Evolutionary conservation across 2,113 vertebrate species (phyloP).

Genomic region (Toxotes jaculatrix): DNA sequence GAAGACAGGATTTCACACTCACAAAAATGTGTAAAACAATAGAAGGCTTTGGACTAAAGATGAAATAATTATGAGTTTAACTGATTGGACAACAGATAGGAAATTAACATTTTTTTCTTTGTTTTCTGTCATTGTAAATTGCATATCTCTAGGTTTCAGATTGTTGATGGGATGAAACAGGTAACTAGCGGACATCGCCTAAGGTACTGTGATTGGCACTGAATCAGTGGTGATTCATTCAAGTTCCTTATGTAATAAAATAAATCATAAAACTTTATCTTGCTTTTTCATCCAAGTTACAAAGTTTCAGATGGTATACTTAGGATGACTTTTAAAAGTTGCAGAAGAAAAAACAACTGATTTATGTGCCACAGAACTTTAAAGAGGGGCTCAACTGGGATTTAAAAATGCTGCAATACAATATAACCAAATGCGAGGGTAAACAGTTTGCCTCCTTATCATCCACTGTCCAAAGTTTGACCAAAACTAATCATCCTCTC

Average conservation of each 20-base stretch:
- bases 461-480: background rate
- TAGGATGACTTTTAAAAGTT: background rate
- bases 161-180: no score
- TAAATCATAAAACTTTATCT: background rate
- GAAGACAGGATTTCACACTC: background rate
- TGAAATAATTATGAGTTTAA: background rate
- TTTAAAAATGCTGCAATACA: background rate
- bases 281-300: background rate
- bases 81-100: background rate
- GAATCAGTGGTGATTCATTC: background rate
- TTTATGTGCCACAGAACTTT: background rate
- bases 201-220: background rate
- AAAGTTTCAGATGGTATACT: background rate
- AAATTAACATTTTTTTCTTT: background rate
- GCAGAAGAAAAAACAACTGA: background rate
- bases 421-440: background rate
- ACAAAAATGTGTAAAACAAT: background rate
- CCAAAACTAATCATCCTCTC: background rate
- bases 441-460: slow-evolving; percentile 5
- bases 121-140: background rate
- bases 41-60: background rate
- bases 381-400: background rate
- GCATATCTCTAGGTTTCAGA: background rate
- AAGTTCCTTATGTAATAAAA: background rate
- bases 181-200: background rate